Evolutionary conservation across 92 coral and sea anemone genomes (phyloP), one percentile per base, ranked within the genome.

Genomic region (Palythoa grandiflora): DNA sequence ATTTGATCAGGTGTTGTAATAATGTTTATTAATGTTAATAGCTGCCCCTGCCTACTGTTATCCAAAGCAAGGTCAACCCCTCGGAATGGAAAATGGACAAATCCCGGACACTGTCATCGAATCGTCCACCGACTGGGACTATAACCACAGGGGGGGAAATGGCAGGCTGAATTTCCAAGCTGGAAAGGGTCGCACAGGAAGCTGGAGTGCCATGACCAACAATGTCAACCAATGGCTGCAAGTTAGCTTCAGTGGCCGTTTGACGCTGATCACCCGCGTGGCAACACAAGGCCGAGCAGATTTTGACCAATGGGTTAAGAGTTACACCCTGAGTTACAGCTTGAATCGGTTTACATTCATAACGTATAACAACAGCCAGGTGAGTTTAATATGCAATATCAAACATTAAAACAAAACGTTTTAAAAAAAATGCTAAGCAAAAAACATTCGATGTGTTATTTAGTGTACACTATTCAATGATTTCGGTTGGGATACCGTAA

Each of bases 91-190:
- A 37, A 48, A 73, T 40, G 78, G 78, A 6, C 78, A 38, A 0
- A 73, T 73, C 21, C 78, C 78, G 10, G 55, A 73, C 39, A 54
- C 78, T n/a, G 53, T 73, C 51, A 73, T 73, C 53, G 39, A 73
- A 19, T 73, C 78, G 52, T 73, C 78, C 55, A 73, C 78, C 7
- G 78, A 73, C 52, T 73, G 8, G 8, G 55, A 73, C 52, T 73
- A 9, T 9, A 8, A 20, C 11, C 78, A 73, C 55, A 73, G 78
- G 39, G 54, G 17, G n/a, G 78, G 39, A 17, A 73, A 73, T 20
- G 78, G 78, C 53, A 39, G 78, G 78, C 28, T 73, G 53, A 73
- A 73, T 54, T 73, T 73, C 78, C 15, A 38, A 20, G 78, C 78
- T 1, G 21, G 21, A 21, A 73, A 73, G 52, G 54, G 78, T 20